Base-by-base conservation (phyloP, 2,888 invertebrate genomes). In the Scaptomyza polygonia region DNA sequence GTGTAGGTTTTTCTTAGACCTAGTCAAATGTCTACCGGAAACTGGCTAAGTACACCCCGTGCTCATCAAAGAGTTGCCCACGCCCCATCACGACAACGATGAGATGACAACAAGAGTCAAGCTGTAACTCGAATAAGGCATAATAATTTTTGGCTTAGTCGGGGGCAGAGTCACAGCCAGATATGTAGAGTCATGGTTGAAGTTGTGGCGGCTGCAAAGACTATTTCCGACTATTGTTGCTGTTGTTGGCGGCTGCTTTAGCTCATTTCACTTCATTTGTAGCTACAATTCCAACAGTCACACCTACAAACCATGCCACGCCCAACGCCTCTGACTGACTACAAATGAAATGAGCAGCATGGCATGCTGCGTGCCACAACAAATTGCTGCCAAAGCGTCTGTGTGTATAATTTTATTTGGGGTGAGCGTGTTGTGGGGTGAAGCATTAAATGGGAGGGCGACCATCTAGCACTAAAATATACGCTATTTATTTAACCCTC, bases 291-390 rank as follows among this genome's bases (percentile, higher is more conserved):
- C 79, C 67, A 55, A 62, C 69, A 79, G 81, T 84, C 85, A 83
- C 82, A 83, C 82, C 82, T 84, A 78, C 79, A 63, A 45, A 32
- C 47, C 34, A 7, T 27, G 44, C 30, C 66, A 58, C 76, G 53
- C 69, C 73, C 61, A 68, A 57, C 67, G 57, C 59, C 56, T 51
- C 44, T 27, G 51, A 69, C 44, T 27, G 51, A 69, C 54, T 43
- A 68, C 52, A 62, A 77, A 77, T 67, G 68, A 71, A 75, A 67
- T 69, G 77, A 77, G 61, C 77, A 76, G 62, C 82, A 82, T 87
- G n/a, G n/a, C n/a, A n/a, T n/a, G n/a, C n/a, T n/a, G 85, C 77
- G 66, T 88, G 79, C 79, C 77, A 85, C 36, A 36, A 87, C 83
- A 88, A 88, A 88, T 86, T 80, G 80, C 30, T 34, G 34, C n/a